A percentile compares a stretch with the other conserved stretches of the same genome.
Evolutionary conservation across 2,888 invertebrate genomes (phyloP).

Genomic region (Erebia palarica): DNA sequence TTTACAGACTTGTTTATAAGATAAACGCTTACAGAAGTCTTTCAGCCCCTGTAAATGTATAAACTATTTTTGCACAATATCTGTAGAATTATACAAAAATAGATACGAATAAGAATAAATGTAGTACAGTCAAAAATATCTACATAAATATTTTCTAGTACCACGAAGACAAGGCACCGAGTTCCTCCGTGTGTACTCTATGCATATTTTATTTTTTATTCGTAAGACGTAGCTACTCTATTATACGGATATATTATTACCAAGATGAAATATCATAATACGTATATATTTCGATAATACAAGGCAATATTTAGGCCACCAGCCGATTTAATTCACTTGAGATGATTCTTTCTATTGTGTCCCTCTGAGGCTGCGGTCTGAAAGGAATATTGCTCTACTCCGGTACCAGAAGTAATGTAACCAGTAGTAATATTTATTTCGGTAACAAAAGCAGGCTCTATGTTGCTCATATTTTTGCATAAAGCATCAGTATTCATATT

Average conservation of each 20-base stretch:
- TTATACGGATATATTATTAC: slow-evolving; percentile 6
- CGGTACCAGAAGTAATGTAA: background rate
- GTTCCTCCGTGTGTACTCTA: too few species aligned
- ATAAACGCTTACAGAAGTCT: too few species aligned
- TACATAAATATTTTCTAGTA: too few species aligned
- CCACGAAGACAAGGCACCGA: too few species aligned
- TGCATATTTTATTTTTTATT: background rate
- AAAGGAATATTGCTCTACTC: slow-evolving; percentile 41
- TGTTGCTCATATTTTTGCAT: background rate
- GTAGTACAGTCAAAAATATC: too few species aligned
- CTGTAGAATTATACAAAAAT: too few species aligned
- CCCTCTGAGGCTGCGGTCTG: slow-evolving; percentile 12
- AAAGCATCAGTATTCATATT: background rate
- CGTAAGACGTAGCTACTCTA: background rate
- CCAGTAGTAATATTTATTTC: background rate
- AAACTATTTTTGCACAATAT: too few species aligned
- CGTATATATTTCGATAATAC: slow-evolving; percentile 18
- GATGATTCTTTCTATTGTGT: slow-evolving; percentile 38
- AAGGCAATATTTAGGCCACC: slow-evolving; percentile 33
- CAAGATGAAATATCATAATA: slow-evolving; percentile 49
- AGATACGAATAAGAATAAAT: too few species aligned
- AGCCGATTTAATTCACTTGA: slow-evolving; percentile 38
- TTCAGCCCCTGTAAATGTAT: too few species aligned
- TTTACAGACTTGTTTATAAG: too few species aligned
- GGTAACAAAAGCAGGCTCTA: too few species aligned